Evolutionary conservation across 2,888 invertebrate genomes (phyloP), one percentile per base, ranked within the genome.

Genomic region (Mamestra brassicae): DNA sequence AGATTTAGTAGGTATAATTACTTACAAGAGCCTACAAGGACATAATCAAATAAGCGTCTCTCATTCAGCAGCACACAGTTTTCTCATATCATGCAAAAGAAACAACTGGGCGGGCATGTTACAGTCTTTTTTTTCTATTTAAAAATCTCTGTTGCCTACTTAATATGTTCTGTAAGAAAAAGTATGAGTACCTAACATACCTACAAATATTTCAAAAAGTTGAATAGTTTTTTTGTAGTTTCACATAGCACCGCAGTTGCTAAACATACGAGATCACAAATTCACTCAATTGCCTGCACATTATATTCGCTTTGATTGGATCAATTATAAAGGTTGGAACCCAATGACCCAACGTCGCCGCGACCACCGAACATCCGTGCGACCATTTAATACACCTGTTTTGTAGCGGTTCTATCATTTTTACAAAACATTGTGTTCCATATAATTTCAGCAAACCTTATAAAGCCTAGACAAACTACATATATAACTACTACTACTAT

Each of bases 241-340:
- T 57, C 34, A 36, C 13, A 15, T 15, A 57, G 13, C 13, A 11
- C 57, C 45, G 7, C 34, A 38, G n/a, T 65, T 34, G 26, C 38
- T 52, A 34, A 74, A 62, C 5, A 72, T 62, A 54, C 10, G 38
- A 50, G 15, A 8, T 45, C 64, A 55, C 54, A 42, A 75, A 11
- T 65, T 45, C 26, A 55, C 38, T 47, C 36, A 17, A 17, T 26
- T 45, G 74, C 54, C 42, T 38, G 66, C n/a, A 66, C 61, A 78
- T 57, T 81, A 60, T 68, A 81, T 81, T 76, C 55, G 68, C 62
- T 78, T 75, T 76, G 76, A 78, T 81, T 81, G 76, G 63, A 68
- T 76, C 78, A 78, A 78, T 81, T 78, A 64, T 60, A 81, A 64
- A 78, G 76, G 81, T 81, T 81, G 58, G 50, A 54, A 60, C 63